Percentiles rank a stretch among this genome's conserved stretches.
phyloP scores from a whole-genome alignment of 2,888 invertebrate species.

The Minunthozetes semirufus region DNA sequence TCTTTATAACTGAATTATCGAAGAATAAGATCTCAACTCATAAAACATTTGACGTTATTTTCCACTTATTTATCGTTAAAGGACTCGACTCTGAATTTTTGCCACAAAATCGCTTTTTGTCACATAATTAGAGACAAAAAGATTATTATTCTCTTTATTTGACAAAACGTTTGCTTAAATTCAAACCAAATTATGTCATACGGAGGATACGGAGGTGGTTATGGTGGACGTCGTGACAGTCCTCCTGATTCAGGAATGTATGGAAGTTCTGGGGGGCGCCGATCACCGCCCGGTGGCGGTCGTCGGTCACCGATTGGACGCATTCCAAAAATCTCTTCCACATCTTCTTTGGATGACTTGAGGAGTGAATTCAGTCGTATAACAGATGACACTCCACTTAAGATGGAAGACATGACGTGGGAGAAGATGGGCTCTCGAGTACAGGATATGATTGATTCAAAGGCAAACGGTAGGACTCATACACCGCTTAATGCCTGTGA shows the following conservation, averaged over 20 bases:
- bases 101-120: no score
- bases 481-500: no score
- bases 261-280: neutral
- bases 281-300: neutral
- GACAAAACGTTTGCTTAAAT: neutral
- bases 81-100: no score
- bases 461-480: neutral
- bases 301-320: neutral
- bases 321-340: neutral
- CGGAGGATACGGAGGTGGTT: neutral
- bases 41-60: no score
- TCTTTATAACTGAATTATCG: no score
- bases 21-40: no score
- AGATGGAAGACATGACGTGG: slow-evolving; percentile 26
- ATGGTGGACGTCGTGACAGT: neutral
- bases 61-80: no score
- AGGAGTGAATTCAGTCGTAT: slow-evolving; percentile 9
- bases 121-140: neutral
- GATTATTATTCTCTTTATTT: neutral
- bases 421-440: slow-evolving; percentile 4
- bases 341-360: neutral
- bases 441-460: neutral
- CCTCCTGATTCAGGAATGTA: slow-evolving; percentile 1
- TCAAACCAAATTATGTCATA: neutral
- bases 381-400: neutral